Evolutionary conservation across 30 jellyfish, hydroid and myxozoan species (phyloP).

Genomic region (Hydra vulgaris): DNA sequence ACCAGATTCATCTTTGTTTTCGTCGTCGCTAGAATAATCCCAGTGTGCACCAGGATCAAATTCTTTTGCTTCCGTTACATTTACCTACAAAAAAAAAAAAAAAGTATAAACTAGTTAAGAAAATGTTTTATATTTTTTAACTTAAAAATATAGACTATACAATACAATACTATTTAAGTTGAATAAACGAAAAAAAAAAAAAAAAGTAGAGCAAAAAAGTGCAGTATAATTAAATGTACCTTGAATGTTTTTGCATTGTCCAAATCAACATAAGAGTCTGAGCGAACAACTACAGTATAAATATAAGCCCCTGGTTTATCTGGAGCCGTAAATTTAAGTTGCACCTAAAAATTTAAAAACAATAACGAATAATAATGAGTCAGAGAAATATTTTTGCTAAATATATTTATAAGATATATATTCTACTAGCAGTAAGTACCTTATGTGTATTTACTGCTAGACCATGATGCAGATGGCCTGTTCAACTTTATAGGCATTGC

Average conservation of each 20-base stretch:
- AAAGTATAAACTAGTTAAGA: not conserved
- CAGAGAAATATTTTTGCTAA: not conserved
- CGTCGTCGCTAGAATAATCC: slow-evolving; percentile 96
- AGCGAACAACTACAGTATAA: slow-evolving; percentile 69
- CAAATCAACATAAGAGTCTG: slow-evolving; percentile 78
- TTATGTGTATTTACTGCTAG: too few species aligned
- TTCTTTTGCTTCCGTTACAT: slow-evolving; percentile 82
- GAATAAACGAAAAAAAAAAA: not conserved
- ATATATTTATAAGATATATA: too few species aligned
- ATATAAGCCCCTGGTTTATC: slow-evolving; percentile 74
- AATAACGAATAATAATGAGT: not conserved
- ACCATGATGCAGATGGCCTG: too few species aligned
- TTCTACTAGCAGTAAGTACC: too few species aligned
- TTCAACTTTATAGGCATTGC: too few species aligned
- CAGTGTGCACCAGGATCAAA: slow-evolving; percentile 95
- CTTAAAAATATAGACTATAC: too few species aligned
- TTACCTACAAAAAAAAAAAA: slow-evolving; percentile 47
- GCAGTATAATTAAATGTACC: slow-evolving; percentile 28
- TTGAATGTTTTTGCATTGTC: slow-evolving; percentile 61
- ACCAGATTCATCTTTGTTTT: slow-evolving; percentile 81
- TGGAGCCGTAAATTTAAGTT: slow-evolving; percentile 57
- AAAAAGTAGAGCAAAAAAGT: not conserved
- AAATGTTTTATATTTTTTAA: not conserved
- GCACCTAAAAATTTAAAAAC: not conserved
- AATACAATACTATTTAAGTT: not conserved